These are phyloP conservation scores for Parnassius mnemosyne DNA, from an alignment of 2,888 invertebrate species.

Conservation along the genomic window DNA sequence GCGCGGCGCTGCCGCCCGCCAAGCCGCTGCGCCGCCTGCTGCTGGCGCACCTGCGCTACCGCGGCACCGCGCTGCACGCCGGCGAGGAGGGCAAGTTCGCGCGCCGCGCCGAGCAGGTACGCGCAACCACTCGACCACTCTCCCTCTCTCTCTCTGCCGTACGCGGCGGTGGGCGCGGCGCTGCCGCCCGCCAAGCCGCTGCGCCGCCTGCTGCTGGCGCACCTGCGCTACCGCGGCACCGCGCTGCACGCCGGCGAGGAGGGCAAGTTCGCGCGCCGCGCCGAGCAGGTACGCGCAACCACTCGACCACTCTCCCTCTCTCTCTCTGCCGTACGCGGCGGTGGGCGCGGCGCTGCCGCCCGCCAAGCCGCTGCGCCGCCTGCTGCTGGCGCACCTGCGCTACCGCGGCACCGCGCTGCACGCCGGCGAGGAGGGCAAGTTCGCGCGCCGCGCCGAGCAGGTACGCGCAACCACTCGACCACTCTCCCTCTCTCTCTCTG, in stretches of 20 bases:
- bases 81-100: conserved; percentile 98
- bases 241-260: conserved; percentile 92
- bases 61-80: conserved; percentile 90
- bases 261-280: conserved; percentile 95
- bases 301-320: not conserved
- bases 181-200: conserved; percentile 92
- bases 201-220: conserved; percentile 92
- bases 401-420: conserved; percentile 93
- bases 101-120: conserved; percentile 91
- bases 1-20: conserved; percentile 90
- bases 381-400: conserved; percentile 93
- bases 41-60: conserved; percentile 92
- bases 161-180: conserved; percentile 82
- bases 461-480: conserved; percentile 40
- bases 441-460: conserved; percentile 95
- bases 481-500: conserved; percentile 52
- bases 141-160: conserved; percentile 74
- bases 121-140: not conserved
- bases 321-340: conserved; percentile 80
- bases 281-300: conserved; percentile 84
- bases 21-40: conserved; percentile 92
- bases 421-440: conserved; percentile 94
- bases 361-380: conserved; percentile 90
- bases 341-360: conserved; percentile 89
- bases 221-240: conserved; percentile 93